These are phyloP conservation scores for Pollenia amentaria DNA, from an alignment of 2,888 invertebrate species.

Conservation along the genomic window DNA sequence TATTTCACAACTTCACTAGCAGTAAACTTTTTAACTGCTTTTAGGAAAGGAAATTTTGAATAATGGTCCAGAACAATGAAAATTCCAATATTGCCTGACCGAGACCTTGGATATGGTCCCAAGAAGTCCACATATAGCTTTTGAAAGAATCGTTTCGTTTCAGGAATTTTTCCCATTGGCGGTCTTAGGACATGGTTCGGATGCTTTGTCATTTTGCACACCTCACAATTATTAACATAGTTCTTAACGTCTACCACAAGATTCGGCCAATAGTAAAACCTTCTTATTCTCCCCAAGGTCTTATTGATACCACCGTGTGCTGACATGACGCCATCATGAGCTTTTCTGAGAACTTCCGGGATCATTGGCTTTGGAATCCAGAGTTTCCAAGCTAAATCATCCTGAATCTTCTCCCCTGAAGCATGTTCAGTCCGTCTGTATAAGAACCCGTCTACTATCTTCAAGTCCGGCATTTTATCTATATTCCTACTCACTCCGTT, in stretches of 20 bases:
- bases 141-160: constrained; percentile 47
- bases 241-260: constrained; percentile 30
- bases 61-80: constrained; percentile 33
- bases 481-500: not conserved
- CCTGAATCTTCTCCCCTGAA: constrained; percentile 24
- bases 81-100: constrained; percentile 37
- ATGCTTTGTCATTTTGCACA: constrained; percentile 41
- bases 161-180: constrained; percentile 34
- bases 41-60: constrained; percentile 27
- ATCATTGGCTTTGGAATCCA: constrained; percentile 48
- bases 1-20: constrained; percentile 34
- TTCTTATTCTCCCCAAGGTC: constrained; percentile 44
- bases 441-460: constrained; percentile 36
- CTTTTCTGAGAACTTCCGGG: not conserved
- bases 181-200: constrained; percentile 17
- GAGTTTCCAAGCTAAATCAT: constrained; percentile 49
- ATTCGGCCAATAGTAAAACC: constrained; percentile 49
- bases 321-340: constrained; percentile 20
- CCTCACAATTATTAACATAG: constrained; percentile 17
- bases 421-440: constrained; percentile 33
- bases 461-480: constrained; percentile 35
- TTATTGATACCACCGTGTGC: constrained; percentile 48
- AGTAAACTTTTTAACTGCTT: constrained; percentile 26
- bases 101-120: constrained; percentile 41
- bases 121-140: constrained; percentile 40